Base-by-base conservation (phyloP, 1,140 invertebrate species). In the Diuraphis noxia region DNA sequence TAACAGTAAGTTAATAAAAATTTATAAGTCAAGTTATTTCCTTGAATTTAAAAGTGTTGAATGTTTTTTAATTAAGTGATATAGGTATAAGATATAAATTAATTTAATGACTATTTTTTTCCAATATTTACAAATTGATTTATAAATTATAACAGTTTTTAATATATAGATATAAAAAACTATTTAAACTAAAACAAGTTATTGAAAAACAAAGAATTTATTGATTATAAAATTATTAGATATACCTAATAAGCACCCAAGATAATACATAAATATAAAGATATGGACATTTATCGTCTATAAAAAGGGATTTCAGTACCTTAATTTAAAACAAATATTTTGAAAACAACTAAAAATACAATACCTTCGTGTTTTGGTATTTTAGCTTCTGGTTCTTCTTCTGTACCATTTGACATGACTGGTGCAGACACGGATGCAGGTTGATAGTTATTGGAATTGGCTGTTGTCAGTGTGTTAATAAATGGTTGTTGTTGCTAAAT, bases 281-380 rank as follows among this genome's bases (percentile, higher is more conserved):
- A 43, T 17, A 85, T 84, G n/a, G 36, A 82, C 8, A 46, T 36
- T 49, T 41, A 84, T 40, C 25, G 8, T 8, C 17, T 46, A 49
- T 46, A 49, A n/a, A 84, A 41, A 84, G 30, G 40, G 43, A 86
- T 52, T 49, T 86, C 3, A 52, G 36, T 86, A 86, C 85, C 85
- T 36, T 86, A 49, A 36, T 36, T 46, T 23, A 86, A 82, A 86
- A 49, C 8, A 86, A 87, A 8, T 87, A n/a, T 17, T 56, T 87
- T 56, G 5, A 89, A 77, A 77, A 30, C 4, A 77, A 89, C n/a
- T 77, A 43, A 77, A 89, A 72, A 89, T 90, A 90, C 88, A 13
- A 91, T 91, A 91, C 89, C 89, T 91, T 91, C 89, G 40, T 30
- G 89, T 81, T 36, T 91, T 49, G 89, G 72, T 81, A 91, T 56